These are phyloP conservation scores for Thereuonema tuberculata DNA, from an alignment of 1,140 invertebrate genomes.

Conservation along the genomic window DNA sequence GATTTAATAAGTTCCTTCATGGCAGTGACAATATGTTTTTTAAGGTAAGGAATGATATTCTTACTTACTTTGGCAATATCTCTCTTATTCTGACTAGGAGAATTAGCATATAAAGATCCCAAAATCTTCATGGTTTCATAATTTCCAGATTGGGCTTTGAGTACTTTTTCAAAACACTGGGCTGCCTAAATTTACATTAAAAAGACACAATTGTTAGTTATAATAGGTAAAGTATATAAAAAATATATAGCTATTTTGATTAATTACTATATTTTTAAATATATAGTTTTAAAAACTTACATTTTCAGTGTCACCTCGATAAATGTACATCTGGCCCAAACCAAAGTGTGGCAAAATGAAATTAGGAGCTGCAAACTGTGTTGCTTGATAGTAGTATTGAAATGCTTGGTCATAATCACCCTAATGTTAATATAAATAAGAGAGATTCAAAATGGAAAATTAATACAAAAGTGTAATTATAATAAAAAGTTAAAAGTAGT, in stretches of 20 bases:
- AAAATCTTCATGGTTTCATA: constrained; percentile 99
- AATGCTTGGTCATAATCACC: constrained; percentile 95
- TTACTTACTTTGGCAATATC: constrained; percentile 61
- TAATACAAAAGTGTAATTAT: too few species aligned
- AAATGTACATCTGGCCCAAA: constrained; percentile 98
- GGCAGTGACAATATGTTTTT: too few species aligned
- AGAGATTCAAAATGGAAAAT: too few species aligned
- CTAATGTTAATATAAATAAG: constrained; percentile 33
- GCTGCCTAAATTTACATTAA: constrained; percentile 55
- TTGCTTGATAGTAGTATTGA: constrained; percentile 99
- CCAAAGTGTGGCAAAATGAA: constrained; percentile 98
- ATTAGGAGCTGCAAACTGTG: constrained; percentile 84
- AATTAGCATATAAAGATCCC: constrained; percentile 89
- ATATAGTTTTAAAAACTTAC: constrained; percentile 36
- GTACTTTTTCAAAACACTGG: constrained; percentile 95
- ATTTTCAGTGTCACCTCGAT: constrained; percentile 92
- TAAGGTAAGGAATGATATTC: too few species aligned
- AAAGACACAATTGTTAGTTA: constrained; percentile 5
- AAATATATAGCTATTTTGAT: too few species aligned
- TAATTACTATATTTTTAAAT: too few species aligned
- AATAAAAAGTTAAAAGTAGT: too few species aligned
- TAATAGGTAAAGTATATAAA: too few species aligned
- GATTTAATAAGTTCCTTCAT: too few species aligned
- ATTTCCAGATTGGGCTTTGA: constrained; percentile 93
- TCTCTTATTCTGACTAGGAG: constrained; percentile 71